phyloP scores from a whole-genome alignment of 2,113 vertebrate species.

The Sinocyclocheilus maitianheensis region DNA sequence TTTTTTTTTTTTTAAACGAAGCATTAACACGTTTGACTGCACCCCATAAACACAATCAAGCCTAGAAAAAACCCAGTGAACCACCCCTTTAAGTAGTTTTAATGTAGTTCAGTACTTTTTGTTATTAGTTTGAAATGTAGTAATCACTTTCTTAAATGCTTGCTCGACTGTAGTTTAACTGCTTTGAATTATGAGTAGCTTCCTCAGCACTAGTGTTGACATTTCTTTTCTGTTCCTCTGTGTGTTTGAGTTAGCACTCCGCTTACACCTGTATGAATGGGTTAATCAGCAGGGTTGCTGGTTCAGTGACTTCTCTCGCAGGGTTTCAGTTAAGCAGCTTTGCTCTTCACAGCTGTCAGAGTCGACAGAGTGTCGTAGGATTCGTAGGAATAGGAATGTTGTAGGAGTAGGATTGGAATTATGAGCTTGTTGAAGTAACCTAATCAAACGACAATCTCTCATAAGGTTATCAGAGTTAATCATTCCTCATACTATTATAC shows the following conservation, averaged over 20 bases:
- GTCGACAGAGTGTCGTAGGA: background rate
- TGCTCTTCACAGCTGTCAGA: conserved; percentile 47
- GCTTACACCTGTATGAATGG: conserved; percentile 33
- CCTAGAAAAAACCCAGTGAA: no score
- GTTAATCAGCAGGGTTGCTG: conserved; percentile 46
- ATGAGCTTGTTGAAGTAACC: background rate
- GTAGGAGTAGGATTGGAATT: background rate
- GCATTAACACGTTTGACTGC: no score
- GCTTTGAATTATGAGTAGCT: background rate
- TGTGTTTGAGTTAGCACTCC: background rate
- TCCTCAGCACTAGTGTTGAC: background rate
- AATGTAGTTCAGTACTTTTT: background rate
- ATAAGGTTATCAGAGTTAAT: background rate
- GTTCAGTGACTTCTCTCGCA: conserved; percentile 31
- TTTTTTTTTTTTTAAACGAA: no score
- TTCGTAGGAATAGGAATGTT: no score
- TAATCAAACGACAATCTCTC: background rate
- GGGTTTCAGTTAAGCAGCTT: conserved; percentile 43
- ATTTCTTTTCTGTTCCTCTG: background rate
- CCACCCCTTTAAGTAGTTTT: no score
- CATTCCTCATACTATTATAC: background rate
- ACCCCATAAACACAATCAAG: no score
- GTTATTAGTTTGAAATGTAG: background rate
- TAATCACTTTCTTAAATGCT: background rate
- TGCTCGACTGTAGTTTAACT: background rate